Base-by-base conservation (phyloP, 2,888 invertebrate genomes). In the Chesias legatella region DNA sequence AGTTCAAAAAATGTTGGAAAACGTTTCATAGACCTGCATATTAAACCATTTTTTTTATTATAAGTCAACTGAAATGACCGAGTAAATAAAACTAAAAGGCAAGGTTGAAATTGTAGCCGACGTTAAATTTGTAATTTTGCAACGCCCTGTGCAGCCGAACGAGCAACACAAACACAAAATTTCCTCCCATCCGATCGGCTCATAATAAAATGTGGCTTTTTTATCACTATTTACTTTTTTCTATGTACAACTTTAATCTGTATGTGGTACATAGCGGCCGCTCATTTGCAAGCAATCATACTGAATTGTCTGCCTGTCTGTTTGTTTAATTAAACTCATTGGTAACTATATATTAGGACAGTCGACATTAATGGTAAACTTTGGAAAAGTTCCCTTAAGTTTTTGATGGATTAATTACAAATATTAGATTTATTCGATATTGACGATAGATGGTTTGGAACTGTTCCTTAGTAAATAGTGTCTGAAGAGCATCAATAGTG, bases 141-240 rank as follows among this genome's bases (percentile, higher is more conserved):
- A 56, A 23, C 84, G 80, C 0, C 62, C 84, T 79, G 74, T 84
- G 72, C 11, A 41, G 23, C 42, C 44, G 41, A 65, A 59, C 42
- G 62, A 60, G 60, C 67, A 78, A 67, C 72, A 79, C 79, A 73
- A 68, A 70, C 58, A 55, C 67, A 58, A 63, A 63, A 70, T 67
- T 66, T 67, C 69, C 53, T 62, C 73, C 47, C 58, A 56, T 70
- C 82, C 78, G 79, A 85, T 83, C 79, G 76, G 70, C 71, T 83
- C 84, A 85, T 86, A 88, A 83, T 84, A 86, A 86, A 86, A 84
- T 84, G 84, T 78, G 82, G 76, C 75, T 81, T 88, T 86, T 88
- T 86, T 85, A 83, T 79, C 81, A 79, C 75, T 83, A 86, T 86
- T 73, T 86, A 85, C 84, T 84, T 86, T 86, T 88, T 85, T 86